These are phyloP conservation scores for Dryas iulia DNA, from an alignment of 1,140 invertebrate species.

Conservation along the genomic window DNA sequence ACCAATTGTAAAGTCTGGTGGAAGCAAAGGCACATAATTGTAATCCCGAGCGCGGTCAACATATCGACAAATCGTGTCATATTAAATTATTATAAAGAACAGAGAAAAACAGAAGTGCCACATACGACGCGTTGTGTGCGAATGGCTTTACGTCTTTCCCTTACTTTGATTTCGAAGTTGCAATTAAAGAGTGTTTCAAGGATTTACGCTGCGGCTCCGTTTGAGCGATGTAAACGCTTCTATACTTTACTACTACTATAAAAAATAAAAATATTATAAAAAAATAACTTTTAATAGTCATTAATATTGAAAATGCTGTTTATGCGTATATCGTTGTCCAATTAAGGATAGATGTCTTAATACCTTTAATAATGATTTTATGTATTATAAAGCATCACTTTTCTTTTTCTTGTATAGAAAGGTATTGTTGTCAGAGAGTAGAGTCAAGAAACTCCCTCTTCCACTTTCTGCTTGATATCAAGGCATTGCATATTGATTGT, in stretches of 20 bases:
- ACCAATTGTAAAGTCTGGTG: conserved; percentile 56
- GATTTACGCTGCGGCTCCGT: conserved; percentile 42
- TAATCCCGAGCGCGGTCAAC: conserved; percentile 23
- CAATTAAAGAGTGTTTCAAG: conserved; percentile 60
- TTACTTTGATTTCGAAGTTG: conserved; percentile 51
- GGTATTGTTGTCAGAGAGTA: no score
- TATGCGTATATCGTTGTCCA: no score
- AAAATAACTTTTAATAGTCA: no score
- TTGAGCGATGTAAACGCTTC: conserved; percentile 1
- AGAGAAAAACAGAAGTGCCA: conserved; percentile 34
- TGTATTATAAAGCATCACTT: no score
- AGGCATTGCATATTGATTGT: no score
- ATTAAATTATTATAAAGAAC: conserved; percentile 5
- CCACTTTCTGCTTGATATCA: no score
- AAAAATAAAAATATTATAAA: background rate
- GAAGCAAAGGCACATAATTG: conserved; percentile 48
- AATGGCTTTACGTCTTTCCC: conserved; percentile 44
- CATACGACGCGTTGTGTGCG: conserved; percentile 40
- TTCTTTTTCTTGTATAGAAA: no score
- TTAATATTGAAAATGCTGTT: no score
- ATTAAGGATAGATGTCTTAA: no score
- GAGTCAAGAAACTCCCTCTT: no score
- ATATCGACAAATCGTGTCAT: conserved; percentile 12
- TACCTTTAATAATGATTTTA: no score
- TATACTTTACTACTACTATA: background rate